phyloP scores from a whole-genome alignment of 1,140 invertebrate genomes.

The Lepidostoma basale region DNA sequence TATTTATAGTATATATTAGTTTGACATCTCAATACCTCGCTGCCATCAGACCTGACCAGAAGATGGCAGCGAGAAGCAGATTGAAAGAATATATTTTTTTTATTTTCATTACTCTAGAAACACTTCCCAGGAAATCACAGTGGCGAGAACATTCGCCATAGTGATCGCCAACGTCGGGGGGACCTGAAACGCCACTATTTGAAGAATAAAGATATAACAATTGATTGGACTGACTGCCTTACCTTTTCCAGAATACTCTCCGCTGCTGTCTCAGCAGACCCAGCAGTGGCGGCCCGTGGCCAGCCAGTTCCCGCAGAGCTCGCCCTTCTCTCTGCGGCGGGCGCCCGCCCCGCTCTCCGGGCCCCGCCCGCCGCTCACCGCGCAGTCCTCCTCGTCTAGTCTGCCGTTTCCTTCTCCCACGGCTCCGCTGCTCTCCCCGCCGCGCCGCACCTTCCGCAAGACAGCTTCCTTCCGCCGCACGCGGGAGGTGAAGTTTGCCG shows the following conservation, averaged over 20 bases:
- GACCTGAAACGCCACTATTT: too few species aligned
- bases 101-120: too few species aligned
- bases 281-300: slow-evolving; percentile 68
- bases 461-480: slow-evolving; percentile 53
- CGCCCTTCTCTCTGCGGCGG: slow-evolving; percentile 60
- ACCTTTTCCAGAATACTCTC: slow-evolving; percentile 46
- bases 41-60: too few species aligned
- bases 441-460: slow-evolving; percentile 50
- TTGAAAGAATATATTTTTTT: too few species aligned
- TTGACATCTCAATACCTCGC: too few species aligned
- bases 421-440: slow-evolving; percentile 48
- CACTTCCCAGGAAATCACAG: too few species aligned
- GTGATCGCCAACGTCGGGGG: too few species aligned
- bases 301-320: slow-evolving; percentile 66
- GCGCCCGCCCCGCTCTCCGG: slow-evolving; percentile 35
- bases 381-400: slow-evolving; percentile 55
- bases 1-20: too few species aligned
- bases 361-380: slow-evolving; percentile 49
- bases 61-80: too few species aligned
- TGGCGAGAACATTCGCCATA: too few species aligned
- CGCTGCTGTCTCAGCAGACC: slow-evolving; percentile 50
- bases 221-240: too few species aligned
- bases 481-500: slow-evolving; percentile 64
- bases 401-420: slow-evolving; percentile 49
- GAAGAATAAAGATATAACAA: too few species aligned